Base-by-base conservation (phyloP, 2,888 invertebrate species). In the Drosophila niveifrons region DNA sequence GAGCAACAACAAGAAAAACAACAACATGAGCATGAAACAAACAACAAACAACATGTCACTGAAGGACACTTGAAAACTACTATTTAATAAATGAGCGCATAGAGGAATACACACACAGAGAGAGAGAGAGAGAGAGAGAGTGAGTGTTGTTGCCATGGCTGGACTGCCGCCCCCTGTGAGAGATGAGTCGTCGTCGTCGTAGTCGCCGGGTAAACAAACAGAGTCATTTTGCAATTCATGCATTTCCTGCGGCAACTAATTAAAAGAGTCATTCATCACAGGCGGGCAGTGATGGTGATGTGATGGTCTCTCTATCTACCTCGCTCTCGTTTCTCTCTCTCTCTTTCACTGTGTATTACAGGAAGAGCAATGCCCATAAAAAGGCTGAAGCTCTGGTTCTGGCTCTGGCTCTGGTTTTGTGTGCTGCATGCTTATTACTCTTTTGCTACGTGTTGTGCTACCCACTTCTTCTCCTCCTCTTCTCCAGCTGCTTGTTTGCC, bases 181-280 rank as follows among this genome's bases (percentile, higher is more conserved):
- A 75, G 86, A 74, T 80, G 79, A 80, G 82, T 66, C 67, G 65
- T 18, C 57, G 55, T 68, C 55, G 74, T 57, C 59, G 80, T 58
- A 44, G 80, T 67, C 78, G 71, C 83, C 78, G 88, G 72, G 83
- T 83, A 83, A 83, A 88, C 86, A 86, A 86, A 89, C 86, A 86
- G 89, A 87, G 90, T 90, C 89, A 90, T 90, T 90, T 91, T 88
- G 90, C 90, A 91, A 88, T 91, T 90, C 87, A 91, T 91, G 90
- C 91, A 92, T 91, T 92, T 91, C 91, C 91, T 91, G 91, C 90
- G 91, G 92, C 92, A 92, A 92, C 91, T 91, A 92, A 91, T 91
- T 91, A 91, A 91, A 92, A 91, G 91, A 91, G 91, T 92, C 92
- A 92, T 91, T 92, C 91, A 92, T 92, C 91, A 91, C 89, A 89